A percentile compares a stretch with the other conserved stretches of the same genome.
phyloP scores from a whole-genome alignment of 1,140 invertebrate species.

The Notospermus geniculatus region DNA sequence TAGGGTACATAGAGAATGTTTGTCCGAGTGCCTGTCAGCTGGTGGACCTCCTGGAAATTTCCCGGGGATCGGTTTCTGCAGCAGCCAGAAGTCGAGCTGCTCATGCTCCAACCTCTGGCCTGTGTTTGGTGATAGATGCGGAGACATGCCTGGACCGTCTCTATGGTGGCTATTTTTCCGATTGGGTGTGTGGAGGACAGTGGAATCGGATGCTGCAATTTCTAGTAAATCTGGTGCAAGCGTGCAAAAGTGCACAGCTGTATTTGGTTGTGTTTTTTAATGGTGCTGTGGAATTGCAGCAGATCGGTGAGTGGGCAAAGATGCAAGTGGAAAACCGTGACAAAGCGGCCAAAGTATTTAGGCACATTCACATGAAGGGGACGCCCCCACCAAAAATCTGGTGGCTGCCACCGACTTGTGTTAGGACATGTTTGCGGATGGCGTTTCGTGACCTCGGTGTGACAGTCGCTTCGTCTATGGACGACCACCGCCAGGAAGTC shows the following conservation, averaged over 20 bases:
- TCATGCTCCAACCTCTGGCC: slow-evolving; percentile 22
- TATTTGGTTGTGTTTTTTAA: slow-evolving; percentile 78
- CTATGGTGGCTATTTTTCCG: slow-evolving; percentile 92
- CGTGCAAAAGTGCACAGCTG: slow-evolving; percentile 68
- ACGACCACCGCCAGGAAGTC: slow-evolving; percentile 87
- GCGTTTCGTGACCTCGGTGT: slow-evolving; percentile 80
- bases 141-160: slow-evolving; percentile 87
- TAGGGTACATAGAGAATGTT: slow-evolving; percentile 67
- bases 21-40: slow-evolving; percentile 68
- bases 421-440: slow-evolving; percentile 77
- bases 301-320: slow-evolving; percentile 59
- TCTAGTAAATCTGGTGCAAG: slow-evolving; percentile 69
- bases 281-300: slow-evolving; percentile 68
- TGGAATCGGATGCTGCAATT: slow-evolving; percentile 91
- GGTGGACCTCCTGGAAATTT: slow-evolving; percentile 75
- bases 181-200: slow-evolving; percentile 92
- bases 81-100: slow-evolving; percentile 47
- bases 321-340: slow-evolving; percentile 50
- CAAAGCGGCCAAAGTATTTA: slow-evolving; percentile 66
- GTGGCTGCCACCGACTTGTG: slow-evolving; percentile 83
- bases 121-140: slow-evolving; percentile 74
- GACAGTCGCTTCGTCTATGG: slow-evolving; percentile 67
- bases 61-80: slow-evolving; percentile 63
- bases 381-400: slow-evolving; percentile 89
- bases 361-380: slow-evolving; percentile 79